Evolutionary conservation across 2,113 vertebrate genomes (phyloP), one percentile per base, ranked within the genome.

Genomic region (Pleuronectes platessa): DNA sequence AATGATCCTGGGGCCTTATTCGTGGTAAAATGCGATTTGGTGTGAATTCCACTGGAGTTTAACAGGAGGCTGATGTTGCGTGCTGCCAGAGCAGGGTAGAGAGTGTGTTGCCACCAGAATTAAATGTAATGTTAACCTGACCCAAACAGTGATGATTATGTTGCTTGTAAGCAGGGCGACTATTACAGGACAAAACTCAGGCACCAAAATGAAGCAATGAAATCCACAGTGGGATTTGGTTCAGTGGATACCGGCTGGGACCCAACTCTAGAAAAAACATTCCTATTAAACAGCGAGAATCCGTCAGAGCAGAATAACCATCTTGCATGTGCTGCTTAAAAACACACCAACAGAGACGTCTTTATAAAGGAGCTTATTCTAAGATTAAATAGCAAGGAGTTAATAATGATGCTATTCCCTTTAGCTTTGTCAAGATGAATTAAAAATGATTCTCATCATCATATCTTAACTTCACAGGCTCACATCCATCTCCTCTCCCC

Each of bases 371-470:
- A 58, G 63, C 60, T 58, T n/a, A 56, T 73, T 68, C 18, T 40
- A n/a, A 51, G 20, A 35, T 26, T 24, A 68, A 81, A 74, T 26
- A 72, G 72, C 53, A 18, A 59, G 63, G 31, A 74, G 65, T 35
- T 60, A 82, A 84, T 64, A 73, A 84, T 18, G 40, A 73, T 74
- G 78, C 59, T 27, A 31, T 68, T 64, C 49, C 3, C 31, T 66
- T 61, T 71, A 82, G 42, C 31, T 74, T 70, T 60, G 55, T 81
- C 66, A 47, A 60, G 69, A 85, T 78, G 1, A 6, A 31, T 85
- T 79, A 89, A 73, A 60, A 86, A 88, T 62, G 37, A 82, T 70
- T 74, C 66, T 69, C 47, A 83, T 83, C 61, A 82, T 80, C 74
- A 47, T 69, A 66, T 81, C 61, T 73, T 61, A 79, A 64, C 78